A percentile compares a stretch with the other conserved stretches of the same genome.
Evolutionary conservation across 2,113 vertebrate species (phyloP).

Genomic region (Burhinus bistriatus): DNA sequence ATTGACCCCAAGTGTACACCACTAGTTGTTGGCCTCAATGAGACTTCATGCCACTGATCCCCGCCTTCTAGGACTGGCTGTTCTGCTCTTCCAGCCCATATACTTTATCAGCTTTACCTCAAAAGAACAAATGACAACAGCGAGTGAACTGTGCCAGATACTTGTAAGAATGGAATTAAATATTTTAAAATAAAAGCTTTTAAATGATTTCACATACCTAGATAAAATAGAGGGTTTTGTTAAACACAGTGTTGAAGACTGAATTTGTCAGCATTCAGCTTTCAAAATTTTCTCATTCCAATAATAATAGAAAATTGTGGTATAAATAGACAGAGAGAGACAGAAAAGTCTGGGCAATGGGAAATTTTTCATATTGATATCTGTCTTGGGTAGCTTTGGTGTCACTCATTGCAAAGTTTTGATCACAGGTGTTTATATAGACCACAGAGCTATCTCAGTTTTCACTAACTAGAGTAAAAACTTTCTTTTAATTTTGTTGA

Average conservation of each 20-base stretch:
- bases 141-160: no score
- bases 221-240: background rate
- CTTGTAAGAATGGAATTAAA: background rate
- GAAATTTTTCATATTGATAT: background rate
- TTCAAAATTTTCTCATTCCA: background rate
- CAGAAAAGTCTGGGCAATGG: background rate
- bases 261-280: background rate
- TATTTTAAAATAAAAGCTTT: background rate
- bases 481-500: background rate
- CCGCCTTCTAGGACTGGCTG: background rate
- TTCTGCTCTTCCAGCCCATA: background rate
- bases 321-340: background rate
- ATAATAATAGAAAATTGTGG: background rate
- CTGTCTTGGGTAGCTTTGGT: background rate
- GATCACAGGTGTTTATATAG: background rate
- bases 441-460: background rate
- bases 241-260: background rate
- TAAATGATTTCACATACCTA: background rate
- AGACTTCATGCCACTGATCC: background rate
- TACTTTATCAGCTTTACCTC: background rate
- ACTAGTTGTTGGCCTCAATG: background rate
- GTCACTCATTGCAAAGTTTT: background rate
- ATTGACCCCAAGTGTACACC: background rate
- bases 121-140: background rate
- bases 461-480: background rate